phyloP scores from a whole-genome alignment of 2,888 invertebrate genomes.

The Steinernema hermaphroditum region DNA sequence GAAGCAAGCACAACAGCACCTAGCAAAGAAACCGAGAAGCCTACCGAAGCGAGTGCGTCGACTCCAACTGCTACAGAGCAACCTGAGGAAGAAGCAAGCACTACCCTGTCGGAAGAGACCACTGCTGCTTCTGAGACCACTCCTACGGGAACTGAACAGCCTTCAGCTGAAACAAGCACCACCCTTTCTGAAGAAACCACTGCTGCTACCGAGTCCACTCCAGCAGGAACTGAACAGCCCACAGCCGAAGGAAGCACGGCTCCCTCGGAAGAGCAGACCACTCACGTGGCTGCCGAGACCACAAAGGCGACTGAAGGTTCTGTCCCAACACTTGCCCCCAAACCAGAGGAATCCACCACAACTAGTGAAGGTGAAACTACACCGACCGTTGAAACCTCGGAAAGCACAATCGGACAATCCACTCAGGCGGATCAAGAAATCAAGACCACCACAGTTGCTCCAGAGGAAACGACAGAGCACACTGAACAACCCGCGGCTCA shows the following conservation, averaged over 20 bases:
- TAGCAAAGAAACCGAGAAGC: too few relatives aligned
- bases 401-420: slow-evolving; percentile 12
- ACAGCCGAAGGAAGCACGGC: slow-evolving; percentile 24
- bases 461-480: neutral
- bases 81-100: neutral
- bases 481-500: neutral
- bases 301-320: slow-evolving; percentile 1
- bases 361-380: neutral
- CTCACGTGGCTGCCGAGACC: slow-evolving; percentile 25
- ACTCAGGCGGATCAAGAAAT: slow-evolving; percentile 8
- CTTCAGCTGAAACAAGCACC: slow-evolving; percentile 9
- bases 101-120: neutral
- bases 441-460: neutral
- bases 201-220: neutral
- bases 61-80: neutral
- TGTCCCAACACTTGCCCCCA: neutral
- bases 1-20: too few relatives aligned
- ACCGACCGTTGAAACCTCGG: neutral
- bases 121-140: slow-evolving; percentile 2
- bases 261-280: slow-evolving; percentile 30
- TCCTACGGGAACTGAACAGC: slow-evolving; percentile 4
- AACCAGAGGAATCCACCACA: neutral
- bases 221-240: slow-evolving; percentile 23
- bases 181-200: neutral
- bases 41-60: slow-evolving; percentile 12